These are phyloP conservation scores for Pteromalus puparum DNA, from an alignment of 1,140 invertebrate genomes.

Conservation along the genomic window DNA sequence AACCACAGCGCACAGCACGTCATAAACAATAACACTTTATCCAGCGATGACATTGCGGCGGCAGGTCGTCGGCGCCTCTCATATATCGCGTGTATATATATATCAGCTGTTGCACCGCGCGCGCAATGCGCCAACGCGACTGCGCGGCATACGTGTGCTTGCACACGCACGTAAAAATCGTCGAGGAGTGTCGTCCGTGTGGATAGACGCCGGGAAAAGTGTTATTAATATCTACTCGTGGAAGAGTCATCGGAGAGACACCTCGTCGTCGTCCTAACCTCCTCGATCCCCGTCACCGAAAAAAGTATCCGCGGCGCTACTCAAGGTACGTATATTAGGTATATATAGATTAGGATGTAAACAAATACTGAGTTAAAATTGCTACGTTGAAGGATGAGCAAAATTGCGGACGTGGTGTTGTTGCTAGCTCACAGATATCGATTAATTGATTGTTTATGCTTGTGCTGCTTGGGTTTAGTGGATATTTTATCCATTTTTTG, in stretches of 20 bases:
- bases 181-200: too few relatives aligned
- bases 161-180: too few relatives aligned
- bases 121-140: constrained; percentile 26
- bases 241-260: not conserved
- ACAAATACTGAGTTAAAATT: too few relatives aligned
- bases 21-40: too few relatives aligned
- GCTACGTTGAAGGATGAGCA: too few relatives aligned
- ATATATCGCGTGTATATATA: not conserved
- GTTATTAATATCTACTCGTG: not conserved
- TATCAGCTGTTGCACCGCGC: constrained; percentile 57
- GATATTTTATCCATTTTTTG: not conserved
- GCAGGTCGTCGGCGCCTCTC: not conserved
- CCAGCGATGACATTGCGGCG: not conserved
- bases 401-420: too few relatives aligned
- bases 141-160: not conserved
- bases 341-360: too few relatives aligned
- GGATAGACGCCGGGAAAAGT: not conserved
- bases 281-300: too few relatives aligned
- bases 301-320: not conserved
- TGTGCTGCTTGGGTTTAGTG: not conserved
- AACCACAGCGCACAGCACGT: too few relatives aligned
- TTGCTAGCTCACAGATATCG: too few relatives aligned
- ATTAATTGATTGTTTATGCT: not conserved
- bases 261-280: not conserved
- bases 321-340: too few relatives aligned